A percentile compares a stretch with the other conserved stretches of the same genome.
phyloP scores from a whole-genome alignment of 2,113 vertebrate species.

The Zosterops lateralis region DNA sequence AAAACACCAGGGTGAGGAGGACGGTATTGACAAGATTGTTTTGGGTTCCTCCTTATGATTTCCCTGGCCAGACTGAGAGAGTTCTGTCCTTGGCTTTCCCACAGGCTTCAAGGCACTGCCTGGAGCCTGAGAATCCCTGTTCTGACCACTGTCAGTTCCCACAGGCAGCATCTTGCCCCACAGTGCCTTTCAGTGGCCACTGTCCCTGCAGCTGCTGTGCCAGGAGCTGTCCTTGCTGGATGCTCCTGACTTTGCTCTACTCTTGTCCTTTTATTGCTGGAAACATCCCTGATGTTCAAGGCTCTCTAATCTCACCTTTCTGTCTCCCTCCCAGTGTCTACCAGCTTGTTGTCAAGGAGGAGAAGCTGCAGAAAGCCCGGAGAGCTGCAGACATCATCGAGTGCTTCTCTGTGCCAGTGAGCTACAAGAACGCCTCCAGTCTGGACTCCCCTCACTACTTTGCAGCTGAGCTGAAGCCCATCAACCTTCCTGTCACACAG shows the following conservation, averaged over 20 bases:
- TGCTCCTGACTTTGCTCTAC: not conserved
- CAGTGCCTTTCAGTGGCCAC: not conserved
- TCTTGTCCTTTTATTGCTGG: not conserved
- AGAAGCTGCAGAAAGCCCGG: slow-evolving; percentile 86
- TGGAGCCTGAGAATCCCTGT: too few species aligned
- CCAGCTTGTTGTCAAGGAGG: slow-evolving; percentile 94
- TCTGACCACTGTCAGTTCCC: too few species aligned
- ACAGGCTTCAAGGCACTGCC: too few species aligned
- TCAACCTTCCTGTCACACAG: slow-evolving; percentile 85
- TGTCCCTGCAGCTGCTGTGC: not conserved
- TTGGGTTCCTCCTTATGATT: too few species aligned
- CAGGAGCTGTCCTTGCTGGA: not conserved
- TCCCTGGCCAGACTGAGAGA: too few species aligned
- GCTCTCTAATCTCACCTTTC: not conserved
- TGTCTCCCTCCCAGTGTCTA: slow-evolving; percentile 80
- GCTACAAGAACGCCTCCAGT: slow-evolving; percentile 89
- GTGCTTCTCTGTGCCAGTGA: slow-evolving; percentile 89
- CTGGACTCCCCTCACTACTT: slow-evolving; percentile 91
- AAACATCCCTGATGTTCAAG: not conserved
- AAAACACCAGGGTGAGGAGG: too few species aligned
- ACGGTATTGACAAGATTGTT: too few species aligned
- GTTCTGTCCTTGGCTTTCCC: too few species aligned
- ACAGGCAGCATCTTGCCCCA: not conserved
- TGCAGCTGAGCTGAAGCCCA: slow-evolving; percentile 88
- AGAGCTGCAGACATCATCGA: slow-evolving; percentile 86